Evolutionary conservation across 2,888 invertebrate genomes (phyloP).

Genomic region (Galerucella nymphaeae): DNA sequence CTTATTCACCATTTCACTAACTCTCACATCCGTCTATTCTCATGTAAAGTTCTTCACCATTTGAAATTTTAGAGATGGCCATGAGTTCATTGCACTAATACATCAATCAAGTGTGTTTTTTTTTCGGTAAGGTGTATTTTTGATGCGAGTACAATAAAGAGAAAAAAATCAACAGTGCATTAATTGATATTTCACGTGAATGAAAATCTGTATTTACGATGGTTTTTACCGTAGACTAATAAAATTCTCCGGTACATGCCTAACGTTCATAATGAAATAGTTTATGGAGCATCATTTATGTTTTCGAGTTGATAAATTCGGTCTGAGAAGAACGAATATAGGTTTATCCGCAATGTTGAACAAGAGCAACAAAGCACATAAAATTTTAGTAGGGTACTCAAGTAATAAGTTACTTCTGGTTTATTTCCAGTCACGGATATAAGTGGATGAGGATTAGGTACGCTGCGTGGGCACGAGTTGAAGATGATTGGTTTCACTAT

Average conservation of each 20-base stretch:
- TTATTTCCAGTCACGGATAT: constrained; percentile 32
- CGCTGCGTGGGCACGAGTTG: constrained; percentile 19
- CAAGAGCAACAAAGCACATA: constrained; percentile 31
- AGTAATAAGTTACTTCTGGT: constrained; percentile 35
- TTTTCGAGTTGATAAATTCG: constrained; percentile 32
- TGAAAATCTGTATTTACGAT: no score
- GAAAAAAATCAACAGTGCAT: neutral
- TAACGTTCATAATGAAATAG: neutral
- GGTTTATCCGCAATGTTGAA: constrained; percentile 2
- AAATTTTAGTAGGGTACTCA: constrained; percentile 39
- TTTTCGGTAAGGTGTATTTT: constrained; percentile 6
- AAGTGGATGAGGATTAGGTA: constrained; percentile 16
- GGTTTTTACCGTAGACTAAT: no score
- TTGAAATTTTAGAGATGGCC: constrained; percentile 18
- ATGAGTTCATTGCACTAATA: constrained; percentile 11
- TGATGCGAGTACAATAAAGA: neutral
- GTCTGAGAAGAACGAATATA: constrained; percentile 7
- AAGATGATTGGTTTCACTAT: constrained; percentile 8
- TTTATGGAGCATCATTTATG: neutral
- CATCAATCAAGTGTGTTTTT: constrained; percentile 8
- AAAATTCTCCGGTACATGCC: no score
- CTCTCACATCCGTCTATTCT: constrained; percentile 16
- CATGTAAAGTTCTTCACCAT: constrained; percentile 5
- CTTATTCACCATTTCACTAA: constrained; percentile 15
- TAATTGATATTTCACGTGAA: no score